Base-by-base conservation (phyloP, 2,888 invertebrate genomes). In the Eupeodes luniger region DNA sequence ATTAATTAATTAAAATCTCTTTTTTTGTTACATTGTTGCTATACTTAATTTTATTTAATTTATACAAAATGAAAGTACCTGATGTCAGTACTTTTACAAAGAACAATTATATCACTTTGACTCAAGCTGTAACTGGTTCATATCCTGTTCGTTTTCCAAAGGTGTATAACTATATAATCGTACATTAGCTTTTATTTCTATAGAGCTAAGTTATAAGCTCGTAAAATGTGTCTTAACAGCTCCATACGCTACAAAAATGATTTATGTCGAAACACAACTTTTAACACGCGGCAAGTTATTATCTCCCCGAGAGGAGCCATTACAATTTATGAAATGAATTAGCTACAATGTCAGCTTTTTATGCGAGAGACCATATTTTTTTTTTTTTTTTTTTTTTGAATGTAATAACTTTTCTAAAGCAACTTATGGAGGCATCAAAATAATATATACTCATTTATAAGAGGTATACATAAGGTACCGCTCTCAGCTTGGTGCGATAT, bases 291-390 rank as follows among this genome's bases (percentile, higher is more conserved):
- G 14, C 72, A 59, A 47, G 27, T 59, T 47, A 72, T 66, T 47
- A 27, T 27, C 40, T 59, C 59, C 7, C 3, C 5, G 27, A 27
- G 27, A 27, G 27, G 5, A 47, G 72, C 55, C 47, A 55, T 70
- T 55, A 53, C 72, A 59, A 6, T 47, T 57, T 59, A 47, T 66
- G 59, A 34, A 72, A 61, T 49, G 51, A 61, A 78, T 74, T 61
- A 61, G 27, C 62, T 67, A 83, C 83, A 83, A 67, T 67, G 85
- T 85, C 66, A 34, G 69, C 74, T 80, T 85, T 85, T 81, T 64
- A 81, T n/a, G 36, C 59, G 40, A 44, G 40, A 11, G 27, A 27
- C 27, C 2, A 40, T n/a, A n/a, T 53, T 67, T 4, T 5, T 51
- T 79, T 79, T 11, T 11, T 53, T 55, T 55, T 9, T 57, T 34